Conservation (phyloP, 2,888 invertebrate species). For the Coelopa pilipes region DNA sequence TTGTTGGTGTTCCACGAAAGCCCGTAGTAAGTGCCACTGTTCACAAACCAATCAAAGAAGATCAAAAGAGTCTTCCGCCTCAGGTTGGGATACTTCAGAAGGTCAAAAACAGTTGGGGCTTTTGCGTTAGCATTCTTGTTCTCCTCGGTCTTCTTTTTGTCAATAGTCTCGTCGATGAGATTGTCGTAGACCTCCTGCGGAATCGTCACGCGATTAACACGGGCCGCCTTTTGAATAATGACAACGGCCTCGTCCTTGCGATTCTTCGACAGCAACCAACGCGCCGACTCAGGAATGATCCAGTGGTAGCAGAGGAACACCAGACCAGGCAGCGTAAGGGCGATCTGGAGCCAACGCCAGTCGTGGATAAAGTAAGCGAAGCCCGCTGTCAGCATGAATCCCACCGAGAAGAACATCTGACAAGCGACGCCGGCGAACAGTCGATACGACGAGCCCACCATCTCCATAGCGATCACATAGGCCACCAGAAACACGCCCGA, state of each 20-base stretch:
- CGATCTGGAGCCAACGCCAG: slow-evolving; percentile 78
- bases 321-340: slow-evolving; percentile 76
- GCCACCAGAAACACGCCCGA: slow-evolving; percentile 82
- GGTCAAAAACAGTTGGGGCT: slow-evolving; percentile 70
- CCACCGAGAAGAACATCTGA: slow-evolving; percentile 80
- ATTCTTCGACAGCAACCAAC: slow-evolving; percentile 77
- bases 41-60: slow-evolving; percentile 83
- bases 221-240: slow-evolving; percentile 73
- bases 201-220: slow-evolving; percentile 73
- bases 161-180: slow-evolving; percentile 68
- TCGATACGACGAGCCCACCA: slow-evolving; percentile 78
- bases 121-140: slow-evolving; percentile 46
- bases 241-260: slow-evolving; percentile 73
- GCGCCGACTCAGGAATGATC: slow-evolving; percentile 80
- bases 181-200: slow-evolving; percentile 70
- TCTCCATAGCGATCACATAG: slow-evolving; percentile 81
- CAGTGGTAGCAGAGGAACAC: slow-evolving; percentile 78
- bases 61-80: slow-evolving; percentile 74
- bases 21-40: slow-evolving; percentile 82
- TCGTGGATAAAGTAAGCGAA: slow-evolving; percentile 76
- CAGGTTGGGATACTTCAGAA: slow-evolving; percentile 74
- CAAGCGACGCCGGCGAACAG: slow-evolving; percentile 77
- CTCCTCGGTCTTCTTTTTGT: slow-evolving; percentile 55
- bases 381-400: slow-evolving; percentile 76
- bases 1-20: slow-evolving; percentile 81